A percentile compares a stretch with the other conserved stretches of the same genome.
phyloP scores from a whole-genome alignment of 2,113 vertebrate genomes.

The Polypterus senegalus region DNA sequence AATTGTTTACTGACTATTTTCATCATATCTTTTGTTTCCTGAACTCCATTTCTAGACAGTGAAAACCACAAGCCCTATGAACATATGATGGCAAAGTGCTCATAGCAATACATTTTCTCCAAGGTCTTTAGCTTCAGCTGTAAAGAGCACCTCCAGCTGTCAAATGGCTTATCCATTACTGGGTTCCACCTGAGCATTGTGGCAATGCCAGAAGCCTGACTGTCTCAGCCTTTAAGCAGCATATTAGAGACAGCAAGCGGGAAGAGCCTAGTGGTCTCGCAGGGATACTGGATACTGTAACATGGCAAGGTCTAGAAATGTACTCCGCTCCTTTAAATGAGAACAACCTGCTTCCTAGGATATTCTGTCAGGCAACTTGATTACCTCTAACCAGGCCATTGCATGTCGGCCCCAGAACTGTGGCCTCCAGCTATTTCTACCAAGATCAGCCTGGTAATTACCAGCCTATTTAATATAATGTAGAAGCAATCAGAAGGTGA shows the following conservation, averaged over 20 bases:
- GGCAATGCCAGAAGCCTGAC: conserved; percentile 38
- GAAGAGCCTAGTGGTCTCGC: conserved; percentile 21
- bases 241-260: conserved; percentile 32
- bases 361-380: conserved; percentile 24
- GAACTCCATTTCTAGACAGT: no score
- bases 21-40: no score
- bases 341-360: conserved; percentile 31
- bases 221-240: conserved; percentile 22
- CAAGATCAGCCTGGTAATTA: conserved; percentile 96
- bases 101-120: conserved; percentile 48
- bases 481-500: conserved; percentile 97
- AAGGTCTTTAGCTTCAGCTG: conserved; percentile 21
- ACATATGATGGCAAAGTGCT: conserved; percentile 51
- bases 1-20: no score
- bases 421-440: conserved; percentile 90
- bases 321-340: conserved; percentile 36
- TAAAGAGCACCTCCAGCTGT: conserved; percentile 32
- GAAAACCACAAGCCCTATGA: conserved; percentile 50
- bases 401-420: conserved; percentile 58
- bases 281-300: conserved; percentile 24
- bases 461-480: conserved; percentile 98
- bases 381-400: conserved; percentile 46
- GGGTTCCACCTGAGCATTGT: conserved; percentile 30
- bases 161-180: conserved; percentile 47
- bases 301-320: conserved; percentile 28